These are phyloP conservation scores for Labroides dimidiatus DNA, from an alignment of 2,797 vertebrate species.

Conservation along the genomic window DNA sequence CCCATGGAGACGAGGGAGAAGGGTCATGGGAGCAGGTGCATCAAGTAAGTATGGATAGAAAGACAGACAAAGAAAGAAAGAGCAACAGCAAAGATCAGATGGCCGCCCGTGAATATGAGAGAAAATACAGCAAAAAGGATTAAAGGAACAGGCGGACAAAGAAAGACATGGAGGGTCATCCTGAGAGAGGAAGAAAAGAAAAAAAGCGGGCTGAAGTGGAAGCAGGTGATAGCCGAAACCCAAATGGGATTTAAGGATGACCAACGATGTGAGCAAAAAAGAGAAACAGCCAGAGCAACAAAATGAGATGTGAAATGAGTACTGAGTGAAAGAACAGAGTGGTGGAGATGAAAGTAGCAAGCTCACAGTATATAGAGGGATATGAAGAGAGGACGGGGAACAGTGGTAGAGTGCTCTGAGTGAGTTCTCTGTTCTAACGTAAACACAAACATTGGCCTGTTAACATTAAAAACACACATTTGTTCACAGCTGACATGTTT, in stretches of 20 bases:
- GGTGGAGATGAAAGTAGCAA: slow-evolving; percentile 12
- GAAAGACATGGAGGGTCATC: slow-evolving; percentile 24
- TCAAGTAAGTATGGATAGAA: slow-evolving; percentile 47
- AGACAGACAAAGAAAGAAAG: slow-evolving; percentile 36
- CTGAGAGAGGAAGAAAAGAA: slow-evolving; percentile 19
- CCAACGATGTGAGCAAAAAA: slow-evolving; percentile 7
- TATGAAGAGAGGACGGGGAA: neutral
- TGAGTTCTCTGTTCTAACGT: neutral
- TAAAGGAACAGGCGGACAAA: slow-evolving; percentile 19
- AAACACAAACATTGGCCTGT: slow-evolving; percentile 7
- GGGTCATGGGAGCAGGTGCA: slow-evolving; percentile 68
- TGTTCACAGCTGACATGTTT: neutral
- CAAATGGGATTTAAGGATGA: slow-evolving; percentile 19
- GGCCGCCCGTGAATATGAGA: slow-evolving; percentile 24
- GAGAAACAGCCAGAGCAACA: neutral
- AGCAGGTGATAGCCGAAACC: slow-evolving; percentile 18
- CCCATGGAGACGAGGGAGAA: slow-evolving; percentile 55
- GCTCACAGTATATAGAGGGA: neutral
- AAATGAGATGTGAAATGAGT: slow-evolving; percentile 1
- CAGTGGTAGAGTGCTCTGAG: neutral
- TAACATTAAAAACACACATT: neutral
- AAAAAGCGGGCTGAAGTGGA: slow-evolving; percentile 31
- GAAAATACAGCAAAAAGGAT: slow-evolving; percentile 31
- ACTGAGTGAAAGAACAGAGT: neutral
- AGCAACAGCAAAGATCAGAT: slow-evolving; percentile 25